A percentile compares a stretch with the other conserved stretches of the same genome.
Evolutionary conservation across 2,113 vertebrate genomes (phyloP).

Genomic region (Smithornis capensis): DNA sequence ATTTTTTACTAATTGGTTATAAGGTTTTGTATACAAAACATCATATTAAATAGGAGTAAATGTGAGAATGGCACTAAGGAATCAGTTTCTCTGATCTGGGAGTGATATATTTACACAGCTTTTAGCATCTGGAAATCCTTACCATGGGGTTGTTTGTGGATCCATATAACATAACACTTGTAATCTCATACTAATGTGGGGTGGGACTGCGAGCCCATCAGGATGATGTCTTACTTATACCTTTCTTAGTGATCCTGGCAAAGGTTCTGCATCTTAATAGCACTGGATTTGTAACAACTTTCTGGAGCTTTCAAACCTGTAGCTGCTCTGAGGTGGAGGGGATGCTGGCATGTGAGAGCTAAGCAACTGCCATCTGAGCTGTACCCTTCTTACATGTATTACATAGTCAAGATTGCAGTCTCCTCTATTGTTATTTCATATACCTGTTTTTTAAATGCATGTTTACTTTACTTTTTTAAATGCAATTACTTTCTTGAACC

Average conservation of each 20-base stretch:
- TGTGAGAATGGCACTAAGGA: neutral
- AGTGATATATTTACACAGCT: neutral
- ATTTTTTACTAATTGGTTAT: neutral
- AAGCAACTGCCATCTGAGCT: neutral
- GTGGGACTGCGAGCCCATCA: neutral
- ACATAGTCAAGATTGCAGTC: neutral
- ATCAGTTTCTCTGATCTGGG: neutral
- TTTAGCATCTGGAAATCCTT: neutral
- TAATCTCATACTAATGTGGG: neutral
- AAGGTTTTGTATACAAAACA: neutral
- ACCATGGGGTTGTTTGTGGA: neutral
- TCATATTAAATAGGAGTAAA: neutral
- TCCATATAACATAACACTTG: neutral
- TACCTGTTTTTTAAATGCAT: neutral
- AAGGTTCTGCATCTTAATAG: neutral
- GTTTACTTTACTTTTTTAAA: too few species aligned
- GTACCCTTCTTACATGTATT: fast-evolving
- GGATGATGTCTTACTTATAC: neutral
- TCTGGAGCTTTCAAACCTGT: neutral
- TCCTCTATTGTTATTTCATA: neutral
- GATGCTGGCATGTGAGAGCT: neutral
- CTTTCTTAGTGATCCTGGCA: neutral
- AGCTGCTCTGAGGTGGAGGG: neutral
- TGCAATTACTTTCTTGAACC: neutral
- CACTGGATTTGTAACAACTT: neutral